phyloP scores from a whole-genome alignment of 2,113 vertebrate species.

The Ptychochromis oligacanthus region DNA sequence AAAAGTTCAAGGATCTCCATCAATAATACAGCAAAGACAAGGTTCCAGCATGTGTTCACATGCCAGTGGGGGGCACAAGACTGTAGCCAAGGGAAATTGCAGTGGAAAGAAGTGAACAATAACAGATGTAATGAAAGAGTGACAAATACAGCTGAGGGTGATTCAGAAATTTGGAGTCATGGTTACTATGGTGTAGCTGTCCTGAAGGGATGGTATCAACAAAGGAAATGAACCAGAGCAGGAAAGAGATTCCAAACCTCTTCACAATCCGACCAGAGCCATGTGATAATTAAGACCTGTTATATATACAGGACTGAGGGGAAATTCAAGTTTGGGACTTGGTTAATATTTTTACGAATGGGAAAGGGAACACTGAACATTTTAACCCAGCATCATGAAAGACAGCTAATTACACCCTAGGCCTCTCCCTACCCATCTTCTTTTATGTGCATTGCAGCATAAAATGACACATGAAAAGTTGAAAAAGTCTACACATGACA shows the following conservation, averaged over 20 bases:
- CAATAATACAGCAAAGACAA: neutral
- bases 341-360: neutral
- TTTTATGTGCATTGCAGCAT: neutral
- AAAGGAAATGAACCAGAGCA: neutral
- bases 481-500: neutral
- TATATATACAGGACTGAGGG: neutral
- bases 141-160: constrained; percentile 5
- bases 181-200: constrained; percentile 1
- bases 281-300: neutral
- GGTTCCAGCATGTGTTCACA: neutral
- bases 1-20: constrained; percentile 11
- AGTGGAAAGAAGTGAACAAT: neutral
- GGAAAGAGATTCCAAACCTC: neutral
- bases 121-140: constrained; percentile 14
- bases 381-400: neutral
- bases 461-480: neutral
- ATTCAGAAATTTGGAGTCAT: constrained; percentile 3
- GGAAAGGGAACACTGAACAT: neutral
- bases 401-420: neutral
- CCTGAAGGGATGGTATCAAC: neutral
- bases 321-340: neutral
- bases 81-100: constrained; percentile 26
- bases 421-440: neutral
- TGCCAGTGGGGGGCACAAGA: constrained; percentile 11
- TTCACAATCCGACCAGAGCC: neutral